Base-by-base conservation (phyloP, 2,888 invertebrate genomes). In the Myopa tessellatipennis region DNA sequence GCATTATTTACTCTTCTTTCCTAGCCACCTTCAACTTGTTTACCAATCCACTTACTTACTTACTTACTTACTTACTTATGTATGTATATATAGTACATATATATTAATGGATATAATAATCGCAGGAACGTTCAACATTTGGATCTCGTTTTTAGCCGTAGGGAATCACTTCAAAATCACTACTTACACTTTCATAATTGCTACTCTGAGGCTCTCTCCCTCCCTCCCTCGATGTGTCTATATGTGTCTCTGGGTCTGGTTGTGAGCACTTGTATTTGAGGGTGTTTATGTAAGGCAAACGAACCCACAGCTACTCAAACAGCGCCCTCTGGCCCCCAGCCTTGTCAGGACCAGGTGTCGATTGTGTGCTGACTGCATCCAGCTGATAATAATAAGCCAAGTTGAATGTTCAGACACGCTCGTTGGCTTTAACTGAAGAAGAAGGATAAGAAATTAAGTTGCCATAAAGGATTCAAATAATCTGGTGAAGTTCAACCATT, bases 181-280 rank as follows among this genome's bases (percentile, higher is more conserved):
- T 55, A 65, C 65, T 65, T 38, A 65, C 36, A 38, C 65, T 65
- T 65, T 65, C 65, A 65, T 65, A 38, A 65, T 65, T 65, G 65
- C 36, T 65, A 65, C 65, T 38, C 38, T 65, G 36, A n/a, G 55
- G 55, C 55, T 55, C 7, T 45, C 45, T 45, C 0, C 1, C 45
- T 10, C 45, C 10, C 45, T 8, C 45, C 7, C 45, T 6, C 45
- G 45, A 1, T 4, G 1, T 14, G 55, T 55, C 2, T 16, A 12
- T 50, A 14, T 55, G 55, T 55, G 55, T 16, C 16, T 55, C 5
- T 55, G 4, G 5, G 55, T 55, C 8, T 55, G 14, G 16, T 8
- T 65, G 65, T 65, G n/a, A 65, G 65, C 65, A 65, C 65, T 65
- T 1, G 65, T 34, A 65, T 38, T 65, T 65, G 38, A 65, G 14